Evolutionary conservation across 2,113 vertebrate genomes (phyloP), one percentile per base, ranked within the genome.

Genomic region (Corythoichthys intestinalis): DNA sequence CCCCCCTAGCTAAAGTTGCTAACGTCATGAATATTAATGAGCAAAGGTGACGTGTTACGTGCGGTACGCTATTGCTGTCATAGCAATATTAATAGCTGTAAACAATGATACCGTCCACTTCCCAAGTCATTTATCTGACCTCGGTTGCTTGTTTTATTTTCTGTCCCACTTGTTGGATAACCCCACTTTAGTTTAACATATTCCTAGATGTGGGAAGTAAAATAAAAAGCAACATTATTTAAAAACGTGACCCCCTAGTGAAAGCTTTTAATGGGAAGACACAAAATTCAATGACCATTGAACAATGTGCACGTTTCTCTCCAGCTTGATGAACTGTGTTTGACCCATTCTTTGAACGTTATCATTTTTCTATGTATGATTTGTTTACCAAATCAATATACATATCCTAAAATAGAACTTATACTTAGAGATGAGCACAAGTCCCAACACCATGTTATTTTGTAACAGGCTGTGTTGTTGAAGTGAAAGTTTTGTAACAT

Each of bases 91-190:
- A 28, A 28, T 28, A 11, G 54, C 28, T 56, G 61, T 14, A 37
- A 46, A 89, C 85, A 89, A 89, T 83, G 69, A 70, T 54, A 67
- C 76, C 62, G 73, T 67, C 13, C 5, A 69, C 71, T 65, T 81
- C 79, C 77, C 47, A 82, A 83, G 72, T 73, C 73, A 73, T 81
- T 79, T 78, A 73, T 86, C 81, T 77, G 78, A 69, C 13, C 71
- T 56, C 37, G 74, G 73, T 71, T 82, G 67, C 75, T 66, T 73
- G 56, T 61, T 77, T 76, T 80, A 74, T 88, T 86, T 79, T 83
- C 75, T 77, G 75, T 76, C 74, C 44, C 2, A 66, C 59, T 65
- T 73, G 83, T 90, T 91, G 76, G 83, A 70, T 90, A 91, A 91
- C 75, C 75, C 57, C 4, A 65, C 74, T 76, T 87, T 52, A 6